A percentile compares a stretch with the other conserved stretches of the same genome.
These are phyloP conservation scores for Drosophila eohydei DNA, from an alignment of 2,888 invertebrate genomes.

Conservation along the genomic window DNA sequence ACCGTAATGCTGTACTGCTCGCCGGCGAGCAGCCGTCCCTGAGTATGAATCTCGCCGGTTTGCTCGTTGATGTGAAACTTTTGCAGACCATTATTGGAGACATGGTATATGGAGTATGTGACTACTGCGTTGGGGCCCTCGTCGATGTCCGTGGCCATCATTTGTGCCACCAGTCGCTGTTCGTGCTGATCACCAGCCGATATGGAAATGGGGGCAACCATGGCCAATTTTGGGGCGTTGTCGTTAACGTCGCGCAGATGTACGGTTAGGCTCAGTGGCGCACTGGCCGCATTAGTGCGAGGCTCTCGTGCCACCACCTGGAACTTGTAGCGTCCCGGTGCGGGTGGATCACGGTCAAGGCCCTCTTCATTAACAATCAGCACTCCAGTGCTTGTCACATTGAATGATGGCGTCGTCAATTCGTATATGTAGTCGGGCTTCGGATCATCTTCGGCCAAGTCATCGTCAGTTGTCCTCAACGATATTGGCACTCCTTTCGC, in stretches of 20 bases:
- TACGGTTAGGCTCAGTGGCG: constrained; percentile 92
- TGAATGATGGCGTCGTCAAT: constrained; percentile 93
- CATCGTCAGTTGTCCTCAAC: constrained; percentile 92
- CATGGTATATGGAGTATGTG: constrained; percentile 94
- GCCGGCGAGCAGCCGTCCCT: constrained; percentile 92
- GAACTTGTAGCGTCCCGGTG: constrained; percentile 92
- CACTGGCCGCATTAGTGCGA: constrained; percentile 91
- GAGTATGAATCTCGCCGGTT: constrained; percentile 91
- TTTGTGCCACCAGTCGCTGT: constrained; percentile 89
- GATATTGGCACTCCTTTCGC: constrained; percentile 88
- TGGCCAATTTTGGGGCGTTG: constrained; percentile 92
- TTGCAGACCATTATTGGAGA: constrained; percentile 94
- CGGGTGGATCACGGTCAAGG: constrained; percentile 94
- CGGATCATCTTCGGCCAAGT: constrained; percentile 93
- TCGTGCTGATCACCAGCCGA: constrained; percentile 89
- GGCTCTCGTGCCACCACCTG: constrained; percentile 95
- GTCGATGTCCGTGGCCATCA: constrained; percentile 92
- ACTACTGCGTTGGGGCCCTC: constrained; percentile 93
- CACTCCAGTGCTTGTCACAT: constrained; percentile 90
- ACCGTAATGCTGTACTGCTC: constrained; percentile 96
- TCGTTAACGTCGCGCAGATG: constrained; percentile 93
- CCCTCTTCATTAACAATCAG: constrained; percentile 93
- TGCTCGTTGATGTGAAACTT: constrained; percentile 93
- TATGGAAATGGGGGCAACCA: constrained; percentile 92
- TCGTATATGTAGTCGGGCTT: constrained; percentile 93